Percentiles rank a stretch among this genome's conserved stretches.
Evolutionary conservation across 2,113 vertebrate genomes (phyloP).

Genomic region (Madoqua kirkii): DNA sequence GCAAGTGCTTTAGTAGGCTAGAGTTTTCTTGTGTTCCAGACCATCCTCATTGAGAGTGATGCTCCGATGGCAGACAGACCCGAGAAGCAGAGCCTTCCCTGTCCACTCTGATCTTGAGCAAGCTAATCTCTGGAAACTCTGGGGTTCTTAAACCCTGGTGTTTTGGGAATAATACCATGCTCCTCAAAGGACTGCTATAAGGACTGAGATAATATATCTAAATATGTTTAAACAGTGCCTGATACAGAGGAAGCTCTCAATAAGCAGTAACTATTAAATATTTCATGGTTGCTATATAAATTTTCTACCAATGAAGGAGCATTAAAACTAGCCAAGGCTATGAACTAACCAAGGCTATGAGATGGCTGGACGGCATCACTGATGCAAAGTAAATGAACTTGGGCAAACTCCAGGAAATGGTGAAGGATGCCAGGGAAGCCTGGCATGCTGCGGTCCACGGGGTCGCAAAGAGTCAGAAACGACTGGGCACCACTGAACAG

Average conservation of each 20-base stretch:
- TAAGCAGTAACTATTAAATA: neutral
- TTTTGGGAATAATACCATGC: neutral
- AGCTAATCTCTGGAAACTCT: neutral
- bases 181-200: neutral
- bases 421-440: neutral
- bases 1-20: neutral
- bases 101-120: neutral
- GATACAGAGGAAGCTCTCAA: neutral
- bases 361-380: neutral
- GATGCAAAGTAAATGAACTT: neutral
- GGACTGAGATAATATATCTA: neutral
- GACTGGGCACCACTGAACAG: neutral
- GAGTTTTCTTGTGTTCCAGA: neutral
- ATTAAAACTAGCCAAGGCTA: neutral
- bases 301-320: neutral
- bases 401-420: neutral
- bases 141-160: neutral
- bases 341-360: neutral
- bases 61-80: neutral
- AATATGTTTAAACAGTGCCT: neutral
- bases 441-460: neutral
- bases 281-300: neutral
- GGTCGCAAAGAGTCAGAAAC: neutral
- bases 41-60: neutral
- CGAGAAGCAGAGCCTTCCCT: neutral